Base-by-base conservation (phyloP, 2,113 vertebrate genomes). In the Dicentrarchus labrax region DNA sequence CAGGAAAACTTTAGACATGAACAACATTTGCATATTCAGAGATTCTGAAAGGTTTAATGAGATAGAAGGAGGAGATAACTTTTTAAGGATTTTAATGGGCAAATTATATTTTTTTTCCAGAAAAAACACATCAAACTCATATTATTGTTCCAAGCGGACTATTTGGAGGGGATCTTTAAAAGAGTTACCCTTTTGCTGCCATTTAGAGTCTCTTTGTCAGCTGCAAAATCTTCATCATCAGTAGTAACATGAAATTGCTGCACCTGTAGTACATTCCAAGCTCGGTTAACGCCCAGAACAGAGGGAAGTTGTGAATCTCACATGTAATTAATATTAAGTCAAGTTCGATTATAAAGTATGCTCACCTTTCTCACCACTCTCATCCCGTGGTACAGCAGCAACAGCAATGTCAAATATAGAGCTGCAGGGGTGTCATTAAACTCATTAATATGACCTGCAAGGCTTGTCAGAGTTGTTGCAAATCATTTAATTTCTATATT, bases 241-340 rank as follows among this genome's bases (percentile, higher is more conserved):
- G 19, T 30, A 19, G 12, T 5, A 54, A n/a, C 48, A 0, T 11
- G 6, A 30, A 41, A 36, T 6, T 45, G 16, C 22, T 38, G 16
- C 38, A 21, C 8, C 12, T 16, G 0, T 54, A n/a, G 19, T 22
- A 2, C 2, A 43, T 8, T 17, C n/a, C 9, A 21, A 15, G 8
- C 22, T 50, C 5, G 22, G 24, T 50, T 19, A 39, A 11, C 30
- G 6, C 11, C 54, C 4, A 39, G 59, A 38, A 17, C 70, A 24
- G 38, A 41, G 1, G 7, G 7, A 67, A 22, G 41, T 5, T 22
- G 41, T 59, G 30, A 19, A 38, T 30, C 11, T 53, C 8, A 30
- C 38, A 59, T 39, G 12, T 66, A 85, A 67, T 82, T 56, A 56
- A 78, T 72, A 38, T 17, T 53, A 21, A 71, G n/a, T 53, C 13